These are phyloP conservation scores for Porites cylindrica DNA, from an alignment of 92 coral and sea anemone species.

Conservation along the genomic window DNA sequence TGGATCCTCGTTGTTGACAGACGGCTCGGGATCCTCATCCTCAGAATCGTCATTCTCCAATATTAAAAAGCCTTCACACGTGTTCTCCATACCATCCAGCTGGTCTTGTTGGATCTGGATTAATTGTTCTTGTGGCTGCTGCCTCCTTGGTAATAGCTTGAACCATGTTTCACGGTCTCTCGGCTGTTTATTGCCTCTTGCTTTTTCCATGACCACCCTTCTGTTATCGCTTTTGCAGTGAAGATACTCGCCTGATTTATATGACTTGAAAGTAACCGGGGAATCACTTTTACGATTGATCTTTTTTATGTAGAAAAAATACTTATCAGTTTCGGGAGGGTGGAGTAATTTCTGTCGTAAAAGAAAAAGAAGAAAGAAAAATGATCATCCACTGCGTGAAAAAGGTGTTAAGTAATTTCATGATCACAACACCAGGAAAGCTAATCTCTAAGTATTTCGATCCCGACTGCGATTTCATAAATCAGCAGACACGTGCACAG, in stretches of 20 bases:
- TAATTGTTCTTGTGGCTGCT: neutral
- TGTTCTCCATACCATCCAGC: neutral
- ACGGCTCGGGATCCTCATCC: no score
- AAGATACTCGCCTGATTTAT: neutral
- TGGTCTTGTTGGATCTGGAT: neutral
- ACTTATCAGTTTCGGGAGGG: neutral
- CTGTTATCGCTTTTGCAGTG: neutral
- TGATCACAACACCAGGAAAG: no score
- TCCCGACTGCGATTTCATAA: no score
- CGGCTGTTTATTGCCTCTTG: neutral
- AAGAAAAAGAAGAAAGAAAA: slow-evolving; percentile 1
- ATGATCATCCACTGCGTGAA: no score
- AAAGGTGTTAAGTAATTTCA: no score
- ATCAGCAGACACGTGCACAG: no score
- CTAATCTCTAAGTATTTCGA: no score
- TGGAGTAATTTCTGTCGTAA: neutral
- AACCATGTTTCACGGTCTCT: neutral
- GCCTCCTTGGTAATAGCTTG: neutral
- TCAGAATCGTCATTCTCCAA: no score
- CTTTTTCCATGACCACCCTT: neutral
- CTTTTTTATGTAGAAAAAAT: neutral
- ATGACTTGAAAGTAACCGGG: neutral
- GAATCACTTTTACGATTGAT: neutral
- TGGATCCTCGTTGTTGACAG: no score
- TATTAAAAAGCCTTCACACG: neutral